Evolutionary conservation across 2,797 vertebrate genomes (phyloP).

Genomic region (Macroramphosus scolopax): DNA sequence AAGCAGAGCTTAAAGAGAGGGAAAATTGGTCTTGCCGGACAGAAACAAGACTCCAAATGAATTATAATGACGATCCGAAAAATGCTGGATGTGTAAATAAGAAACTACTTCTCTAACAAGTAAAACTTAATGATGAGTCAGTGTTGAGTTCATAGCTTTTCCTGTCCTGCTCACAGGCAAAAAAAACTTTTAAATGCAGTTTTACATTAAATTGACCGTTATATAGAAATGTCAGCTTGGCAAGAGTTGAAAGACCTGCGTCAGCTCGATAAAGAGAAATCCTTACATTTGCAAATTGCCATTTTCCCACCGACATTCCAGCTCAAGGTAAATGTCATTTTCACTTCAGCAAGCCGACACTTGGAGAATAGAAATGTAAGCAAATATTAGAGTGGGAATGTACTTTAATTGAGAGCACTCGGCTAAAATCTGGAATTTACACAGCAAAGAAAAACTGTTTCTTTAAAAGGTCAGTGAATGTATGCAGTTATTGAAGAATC

Average conservation of each 20-base stretch:
- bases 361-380: constrained; percentile 48
- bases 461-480: constrained; percentile 48
- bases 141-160: too few species aligned
- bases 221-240: constrained; percentile 13
- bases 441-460: constrained; percentile 21
- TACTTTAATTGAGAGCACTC: constrained; percentile 34
- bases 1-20: too few species aligned
- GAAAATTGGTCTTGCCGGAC: too few species aligned
- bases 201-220: constrained; percentile 26
- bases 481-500: constrained; percentile 51
- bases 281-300: constrained; percentile 26
- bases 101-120: too few species aligned
- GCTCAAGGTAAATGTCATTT: constrained; percentile 26
- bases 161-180: too few species aligned
- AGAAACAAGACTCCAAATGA: too few species aligned
- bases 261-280: constrained; percentile 5
- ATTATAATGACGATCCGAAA: too few species aligned
- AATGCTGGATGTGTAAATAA: too few species aligned
- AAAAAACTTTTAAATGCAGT: too few species aligned
- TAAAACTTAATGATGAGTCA: too few species aligned
- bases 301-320: constrained; percentile 35
- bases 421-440: constrained; percentile 26
- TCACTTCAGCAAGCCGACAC: constrained; percentile 34
- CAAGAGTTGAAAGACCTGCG: constrained; percentile 9
- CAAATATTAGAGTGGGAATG: constrained; percentile 36